phyloP scores from a whole-genome alignment of 2,888 invertebrate genomes.

The Tetanocera ferruginea region DNA sequence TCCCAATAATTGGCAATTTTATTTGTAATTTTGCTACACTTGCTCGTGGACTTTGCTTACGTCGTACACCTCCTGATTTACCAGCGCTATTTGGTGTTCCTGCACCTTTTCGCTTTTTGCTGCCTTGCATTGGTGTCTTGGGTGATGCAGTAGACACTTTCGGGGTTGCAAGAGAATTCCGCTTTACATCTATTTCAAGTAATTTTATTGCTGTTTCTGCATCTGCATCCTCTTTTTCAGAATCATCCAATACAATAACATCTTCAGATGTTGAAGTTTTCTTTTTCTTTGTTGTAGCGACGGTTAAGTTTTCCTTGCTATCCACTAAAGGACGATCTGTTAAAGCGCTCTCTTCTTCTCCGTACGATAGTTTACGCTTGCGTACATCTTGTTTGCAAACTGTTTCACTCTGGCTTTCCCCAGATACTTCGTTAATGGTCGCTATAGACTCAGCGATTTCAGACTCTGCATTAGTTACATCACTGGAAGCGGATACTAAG shows the following conservation, averaged over 20 bases:
- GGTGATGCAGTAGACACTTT: constrained; percentile 13
- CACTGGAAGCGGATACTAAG: not conserved
- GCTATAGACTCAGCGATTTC: constrained; percentile 16
- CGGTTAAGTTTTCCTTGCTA: constrained; percentile 48
- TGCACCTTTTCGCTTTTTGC: constrained; percentile 44
- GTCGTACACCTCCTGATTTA: constrained; percentile 16
- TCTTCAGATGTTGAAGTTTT: constrained; percentile 22
- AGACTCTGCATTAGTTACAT: not conserved
- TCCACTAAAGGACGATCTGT: not conserved
- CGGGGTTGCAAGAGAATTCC: not conserved
- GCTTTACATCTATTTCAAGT: constrained; percentile 6
- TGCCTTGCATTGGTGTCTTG: not conserved
- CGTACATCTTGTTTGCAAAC: constrained; percentile 47
- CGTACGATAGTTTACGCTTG: constrained; percentile 64
- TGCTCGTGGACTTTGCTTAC: not conserved
- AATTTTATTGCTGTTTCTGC: not conserved
- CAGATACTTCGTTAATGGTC: not conserved
- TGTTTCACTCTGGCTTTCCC: not conserved
- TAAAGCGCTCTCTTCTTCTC: constrained; percentile 33
- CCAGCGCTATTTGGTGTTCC: constrained; percentile 44
- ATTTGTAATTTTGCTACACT: constrained; percentile 56
- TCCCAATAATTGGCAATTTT: constrained; percentile 60
- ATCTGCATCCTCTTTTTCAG: constrained; percentile 25
- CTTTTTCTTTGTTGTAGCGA: constrained; percentile 46
- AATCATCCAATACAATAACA: constrained; percentile 47